These are phyloP conservation scores for Diplazon laetatorius DNA, from an alignment of 2,888 invertebrate species.

Conservation along the genomic window DNA sequence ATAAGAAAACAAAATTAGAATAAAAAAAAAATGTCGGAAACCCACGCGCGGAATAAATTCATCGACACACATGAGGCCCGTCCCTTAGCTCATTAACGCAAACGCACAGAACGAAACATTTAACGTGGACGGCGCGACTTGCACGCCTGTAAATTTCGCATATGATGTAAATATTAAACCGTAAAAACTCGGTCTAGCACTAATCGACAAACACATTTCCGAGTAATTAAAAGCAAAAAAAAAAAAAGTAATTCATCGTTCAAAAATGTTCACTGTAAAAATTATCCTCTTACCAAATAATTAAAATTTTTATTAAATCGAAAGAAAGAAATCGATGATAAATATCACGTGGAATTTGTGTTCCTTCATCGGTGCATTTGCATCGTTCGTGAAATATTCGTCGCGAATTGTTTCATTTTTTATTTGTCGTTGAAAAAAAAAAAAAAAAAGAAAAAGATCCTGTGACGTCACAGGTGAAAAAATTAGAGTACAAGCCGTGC, in stretches of 20 bases:
- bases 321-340: background rate
- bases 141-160: constrained; percentile 51
- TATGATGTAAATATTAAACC: constrained; percentile 54
- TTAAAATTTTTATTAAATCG: background rate
- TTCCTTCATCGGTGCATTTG: constrained; percentile 10
- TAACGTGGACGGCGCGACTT: constrained; percentile 48
- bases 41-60: constrained; percentile 47
- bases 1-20: too few species aligned
- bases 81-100: constrained; percentile 31
- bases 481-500: too few species aligned
- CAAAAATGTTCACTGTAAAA: background rate
- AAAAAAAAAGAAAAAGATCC: constrained; percentile 1
- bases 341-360: background rate
- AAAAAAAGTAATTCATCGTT: background rate
- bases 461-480: too few species aligned
- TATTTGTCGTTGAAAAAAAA: background rate
- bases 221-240: background rate
- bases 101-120: constrained; percentile 55
- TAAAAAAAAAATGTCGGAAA: too few species aligned
- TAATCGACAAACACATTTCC: background rate
- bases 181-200: background rate
- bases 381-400: background rate
- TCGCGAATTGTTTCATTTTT: constrained; percentile 35
- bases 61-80: constrained; percentile 33
- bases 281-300: background rate